A percentile compares a stretch with the other conserved stretches of the same genome.
phyloP scores from a whole-genome alignment of 2,797 vertebrate genomes.

The Halcyon leucocephala region DNA sequence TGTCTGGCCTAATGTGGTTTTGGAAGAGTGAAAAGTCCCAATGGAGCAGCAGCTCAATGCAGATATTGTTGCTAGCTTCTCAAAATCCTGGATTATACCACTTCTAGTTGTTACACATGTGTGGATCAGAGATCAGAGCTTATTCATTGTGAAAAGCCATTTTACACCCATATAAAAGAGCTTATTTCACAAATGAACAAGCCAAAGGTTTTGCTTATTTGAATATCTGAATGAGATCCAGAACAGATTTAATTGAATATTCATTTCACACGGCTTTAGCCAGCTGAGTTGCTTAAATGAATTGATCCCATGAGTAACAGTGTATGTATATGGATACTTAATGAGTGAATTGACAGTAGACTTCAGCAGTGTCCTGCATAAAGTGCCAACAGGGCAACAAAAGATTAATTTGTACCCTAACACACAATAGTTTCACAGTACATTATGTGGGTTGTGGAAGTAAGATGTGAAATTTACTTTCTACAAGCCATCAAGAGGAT shows the following conservation, averaged over 20 bases:
- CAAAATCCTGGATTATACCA: conserved; percentile 35
- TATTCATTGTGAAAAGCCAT: conserved; percentile 47
- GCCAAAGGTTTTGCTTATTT: conserved; percentile 57
- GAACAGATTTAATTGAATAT: conserved; percentile 52
- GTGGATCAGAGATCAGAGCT: conserved; percentile 56
- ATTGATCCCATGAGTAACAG: not conserved
- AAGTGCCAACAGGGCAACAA: not conserved
- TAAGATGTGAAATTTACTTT: not conserved
- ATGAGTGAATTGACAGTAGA: not conserved
- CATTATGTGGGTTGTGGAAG: not conserved
- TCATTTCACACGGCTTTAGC: conserved; percentile 5
- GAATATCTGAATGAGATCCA: conserved; percentile 57
- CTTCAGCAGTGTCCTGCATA: not conserved
- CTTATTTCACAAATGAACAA: conserved; percentile 69
- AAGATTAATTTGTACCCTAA: not conserved
- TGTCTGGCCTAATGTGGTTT: conserved; percentile 1
- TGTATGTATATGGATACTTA: not conserved
- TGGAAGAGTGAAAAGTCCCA: conserved; percentile 24
- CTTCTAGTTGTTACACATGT: conserved; percentile 26
- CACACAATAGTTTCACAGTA: not conserved
- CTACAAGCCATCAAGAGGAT: not conserved
- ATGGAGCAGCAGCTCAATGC: not conserved
- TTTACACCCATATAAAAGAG: conserved; percentile 55
- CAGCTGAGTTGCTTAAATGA: conserved; percentile 36
- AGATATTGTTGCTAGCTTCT: not conserved